Evolutionary conservation across 2,797 vertebrate genomes (phyloP), one percentile per base, ranked within the genome.

Genomic region (Melanogrammus aeglefinus): DNA sequence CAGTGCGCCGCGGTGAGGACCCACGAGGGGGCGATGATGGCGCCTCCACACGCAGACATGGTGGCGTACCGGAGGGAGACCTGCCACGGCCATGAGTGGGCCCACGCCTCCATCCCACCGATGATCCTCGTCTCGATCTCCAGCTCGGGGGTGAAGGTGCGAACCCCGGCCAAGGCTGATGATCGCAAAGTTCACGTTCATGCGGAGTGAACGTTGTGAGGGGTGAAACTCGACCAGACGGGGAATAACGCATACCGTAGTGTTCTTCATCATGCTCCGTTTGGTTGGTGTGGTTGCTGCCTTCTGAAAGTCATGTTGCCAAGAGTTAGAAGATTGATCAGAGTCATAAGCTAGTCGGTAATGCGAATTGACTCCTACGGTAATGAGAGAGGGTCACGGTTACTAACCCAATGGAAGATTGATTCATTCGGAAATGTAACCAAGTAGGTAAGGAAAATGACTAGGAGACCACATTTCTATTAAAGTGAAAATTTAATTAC

Each of bases 31-130:
- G 66, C 1, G 9, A 94, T 73, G 80, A 95, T 44, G 13, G 94
- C 90, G 0, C 93, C 93, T 0, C 93, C 93, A 1, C 94, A 94
- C 31, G 84, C 84, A 0, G 92, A 76, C 75, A 84, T 85, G 44
- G 82, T 73, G 2, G 76, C 24, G 1, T 90, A 84, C 7, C 63
- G 71, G 0, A 95, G 88, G 0, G 85, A 86, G 0, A 91, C 92
- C 82, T 94, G 93, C 94, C 94, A 94, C 2, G 93, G 93, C 93
- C 93, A 94, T 0, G 92, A 94, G 84, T 93, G 86, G 10, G 91
- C 82, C 88, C 83, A 88, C 9, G 94, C 89, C 82, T 94, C 93
- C 63, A 86, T 80, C 0, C 94, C 94, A 4, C 93, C 93, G 0
- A 94, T 87, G 79, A 94, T 91, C 79, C 94, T 77, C 38, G 72